Percentiles rank a stretch among this genome's conserved stretches.
phyloP scores from a whole-genome alignment of 2,113 vertebrate species.

The Channa argus region DNA sequence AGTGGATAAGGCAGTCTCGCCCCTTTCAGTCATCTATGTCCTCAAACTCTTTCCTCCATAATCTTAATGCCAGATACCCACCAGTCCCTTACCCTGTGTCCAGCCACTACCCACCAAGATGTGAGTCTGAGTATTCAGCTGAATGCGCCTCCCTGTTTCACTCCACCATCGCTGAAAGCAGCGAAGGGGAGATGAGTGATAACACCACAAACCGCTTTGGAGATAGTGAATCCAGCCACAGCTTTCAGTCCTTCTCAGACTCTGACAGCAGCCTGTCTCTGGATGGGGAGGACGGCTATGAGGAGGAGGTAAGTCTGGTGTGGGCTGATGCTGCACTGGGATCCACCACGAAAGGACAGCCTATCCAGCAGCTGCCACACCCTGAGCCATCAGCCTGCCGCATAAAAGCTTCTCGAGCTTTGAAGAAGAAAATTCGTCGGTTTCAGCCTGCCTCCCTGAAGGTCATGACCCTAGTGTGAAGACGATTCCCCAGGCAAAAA shows the following conservation, averaged over 20 bases:
- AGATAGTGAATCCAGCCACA: slow-evolving; percentile 90
- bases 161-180: slow-evolving; percentile 89
- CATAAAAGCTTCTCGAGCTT: slow-evolving; percentile 93
- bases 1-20: slow-evolving; percentile 64
- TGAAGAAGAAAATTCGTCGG: slow-evolving; percentile 94
- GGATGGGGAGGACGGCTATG: slow-evolving; percentile 75
- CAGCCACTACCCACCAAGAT: slow-evolving; percentile 70
- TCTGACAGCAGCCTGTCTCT: slow-evolving; percentile 79
- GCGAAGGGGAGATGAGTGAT: slow-evolving; percentile 89
- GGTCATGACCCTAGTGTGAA: slow-evolving; percentile 95
- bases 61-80: slow-evolving; percentile 77
- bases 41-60: slow-evolving; percentile 73
- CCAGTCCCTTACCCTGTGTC: slow-evolving; percentile 62
- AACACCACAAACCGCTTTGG: slow-evolving; percentile 90
- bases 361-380: slow-evolving; percentile 76
- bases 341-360: slow-evolving; percentile 65
- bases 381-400: slow-evolving; percentile 88
- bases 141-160: slow-evolving; percentile 87
- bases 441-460: slow-evolving; percentile 93
- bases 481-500: slow-evolving; percentile 26
- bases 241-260: slow-evolving; percentile 77
- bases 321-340: slow-evolving; percentile 83
- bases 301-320: slow-evolving; percentile 77
- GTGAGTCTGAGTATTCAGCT: slow-evolving; percentile 88
- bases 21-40: slow-evolving; percentile 63